These are phyloP conservation scores for Ophion costatus DNA, from an alignment of 2,888 invertebrate genomes.

Conservation along the genomic window DNA sequence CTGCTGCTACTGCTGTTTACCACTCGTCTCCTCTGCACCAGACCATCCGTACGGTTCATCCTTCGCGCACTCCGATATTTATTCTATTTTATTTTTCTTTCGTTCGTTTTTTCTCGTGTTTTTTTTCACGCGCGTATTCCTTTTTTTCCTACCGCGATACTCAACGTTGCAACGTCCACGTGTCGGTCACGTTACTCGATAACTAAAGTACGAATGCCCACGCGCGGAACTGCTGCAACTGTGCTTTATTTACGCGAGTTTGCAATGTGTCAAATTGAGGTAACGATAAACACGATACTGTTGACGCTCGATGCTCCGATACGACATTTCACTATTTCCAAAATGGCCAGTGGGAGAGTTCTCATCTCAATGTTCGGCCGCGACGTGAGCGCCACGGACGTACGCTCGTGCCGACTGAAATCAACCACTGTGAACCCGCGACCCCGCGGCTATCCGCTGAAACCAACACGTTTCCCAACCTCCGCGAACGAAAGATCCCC, in stretches of 20 bases:
- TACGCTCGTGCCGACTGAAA: slow-evolving; percentile 4
- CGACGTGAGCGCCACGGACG: slow-evolving; percentile 46
- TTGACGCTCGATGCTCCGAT: slow-evolving; percentile 76
- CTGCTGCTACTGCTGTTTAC: slow-evolving; percentile 84
- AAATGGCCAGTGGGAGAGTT: slow-evolving; percentile 75
- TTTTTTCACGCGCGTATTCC: neutral
- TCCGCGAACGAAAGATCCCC: neutral
- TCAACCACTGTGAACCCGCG: neutral
- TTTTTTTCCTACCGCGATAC: slow-evolving; percentile 3
- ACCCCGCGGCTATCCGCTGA: neutral
- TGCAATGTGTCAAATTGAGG: slow-evolving; percentile 66
- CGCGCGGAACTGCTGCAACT: neutral
- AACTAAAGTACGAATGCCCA: neutral
- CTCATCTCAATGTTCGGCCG: slow-evolving; percentile 40
- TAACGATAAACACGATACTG: slow-evolving; percentile 75
- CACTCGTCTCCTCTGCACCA: slow-evolving; percentile 95
- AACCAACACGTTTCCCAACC: slow-evolving; percentile 5
- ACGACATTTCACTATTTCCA: slow-evolving; percentile 79
- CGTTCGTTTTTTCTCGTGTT: slow-evolving; percentile 5
- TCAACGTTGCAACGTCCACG: slow-evolving; percentile 11
- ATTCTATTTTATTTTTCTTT: slow-evolving; percentile 19
- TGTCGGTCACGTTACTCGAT: slow-evolving; percentile 27
- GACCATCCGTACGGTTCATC: slow-evolving; percentile 96
- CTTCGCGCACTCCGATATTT: slow-evolving; percentile 37
- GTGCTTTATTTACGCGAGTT: slow-evolving; percentile 20